Conservation (phyloP, 2,113 vertebrate genomes). For the Struthidea cinerea region DNA sequence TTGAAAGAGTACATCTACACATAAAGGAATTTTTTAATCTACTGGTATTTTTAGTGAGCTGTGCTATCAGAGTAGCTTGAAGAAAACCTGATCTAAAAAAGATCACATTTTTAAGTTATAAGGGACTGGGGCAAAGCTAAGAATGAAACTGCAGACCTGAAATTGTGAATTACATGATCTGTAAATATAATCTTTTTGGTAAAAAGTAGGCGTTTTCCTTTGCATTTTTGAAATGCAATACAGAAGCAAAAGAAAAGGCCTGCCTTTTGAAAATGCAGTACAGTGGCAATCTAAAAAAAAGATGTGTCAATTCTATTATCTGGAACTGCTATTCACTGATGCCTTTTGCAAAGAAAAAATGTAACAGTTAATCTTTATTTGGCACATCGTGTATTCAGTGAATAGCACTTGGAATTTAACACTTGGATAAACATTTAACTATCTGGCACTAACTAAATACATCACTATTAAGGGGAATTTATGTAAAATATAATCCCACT, state of each 20-base stretch:
- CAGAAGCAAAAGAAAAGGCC: background rate
- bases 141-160: slow-evolving; percentile 4
- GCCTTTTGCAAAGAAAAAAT: background rate
- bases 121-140: background rate
- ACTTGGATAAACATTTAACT: slow-evolving; percentile 50
- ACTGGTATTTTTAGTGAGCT: background rate
- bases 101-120: background rate
- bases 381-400: slow-evolving; percentile 20
- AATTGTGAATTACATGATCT: background rate
- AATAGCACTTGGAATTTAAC: slow-evolving; percentile 41
- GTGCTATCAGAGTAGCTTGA: background rate
- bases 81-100: background rate
- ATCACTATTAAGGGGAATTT: slow-evolving; percentile 36
- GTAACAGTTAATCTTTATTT: slow-evolving; percentile 25
- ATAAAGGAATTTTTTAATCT: background rate
- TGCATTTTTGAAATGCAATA: background rate
- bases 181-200: background rate
- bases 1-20: background rate
- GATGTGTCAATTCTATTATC: background rate
- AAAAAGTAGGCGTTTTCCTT: background rate
- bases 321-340: background rate
- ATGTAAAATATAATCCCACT: slow-evolving; percentile 44
- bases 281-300: background rate
- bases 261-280: background rate
- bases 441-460: slow-evolving; percentile 32